These are phyloP conservation scores for Drosophila takahashii DNA, from an alignment of 1,140 invertebrate species.

Conservation along the genomic window DNA sequence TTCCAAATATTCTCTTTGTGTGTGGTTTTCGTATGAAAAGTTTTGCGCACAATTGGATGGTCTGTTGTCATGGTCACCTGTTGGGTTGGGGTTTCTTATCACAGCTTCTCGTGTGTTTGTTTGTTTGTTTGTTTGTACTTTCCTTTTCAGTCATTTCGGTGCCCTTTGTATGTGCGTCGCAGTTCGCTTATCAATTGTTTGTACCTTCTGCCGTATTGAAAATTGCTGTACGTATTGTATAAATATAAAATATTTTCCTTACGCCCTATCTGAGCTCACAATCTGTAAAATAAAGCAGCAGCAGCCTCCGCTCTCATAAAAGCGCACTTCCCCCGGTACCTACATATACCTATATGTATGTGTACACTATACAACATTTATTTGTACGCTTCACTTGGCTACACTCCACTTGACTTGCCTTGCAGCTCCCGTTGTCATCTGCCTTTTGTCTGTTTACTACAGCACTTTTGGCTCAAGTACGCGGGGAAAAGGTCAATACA, in stretches of 20 bases:
- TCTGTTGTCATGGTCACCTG: constrained; percentile 22
- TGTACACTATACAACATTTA: constrained; percentile 12
- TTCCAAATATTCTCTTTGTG: constrained; percentile 49
- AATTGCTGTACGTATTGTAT: constrained; percentile 35
- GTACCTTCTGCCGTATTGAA: constrained; percentile 51
- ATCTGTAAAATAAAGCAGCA: constrained; percentile 55
- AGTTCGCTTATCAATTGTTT: constrained; percentile 64
- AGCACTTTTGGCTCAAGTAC: constrained; percentile 44
- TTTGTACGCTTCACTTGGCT: constrained; percentile 40
- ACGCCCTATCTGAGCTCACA: constrained; percentile 51
- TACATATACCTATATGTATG: background rate
- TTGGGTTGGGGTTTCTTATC: constrained; percentile 22
- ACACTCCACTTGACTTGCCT: constrained; percentile 11
- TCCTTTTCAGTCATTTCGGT: constrained; percentile 19
- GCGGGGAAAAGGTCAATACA: constrained; percentile 25
- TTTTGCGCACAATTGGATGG: constrained; percentile 33
- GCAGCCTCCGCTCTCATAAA: constrained; percentile 12
- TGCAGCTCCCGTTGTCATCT: constrained; percentile 28
- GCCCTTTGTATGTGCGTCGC: constrained; percentile 30
- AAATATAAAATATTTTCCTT: constrained; percentile 40
- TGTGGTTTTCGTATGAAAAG: constrained; percentile 21
- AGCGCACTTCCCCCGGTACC: background rate
- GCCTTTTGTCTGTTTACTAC: constrained; percentile 51
- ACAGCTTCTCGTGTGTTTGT: constrained; percentile 14
- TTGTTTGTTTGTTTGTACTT: constrained; percentile 3